Percentiles rank a stretch among this genome's conserved stretches.
These are phyloP conservation scores for Meloidogyne exigua DNA, from an alignment of 1,140 invertebrate genomes.

Conservation along the genomic window DNA sequence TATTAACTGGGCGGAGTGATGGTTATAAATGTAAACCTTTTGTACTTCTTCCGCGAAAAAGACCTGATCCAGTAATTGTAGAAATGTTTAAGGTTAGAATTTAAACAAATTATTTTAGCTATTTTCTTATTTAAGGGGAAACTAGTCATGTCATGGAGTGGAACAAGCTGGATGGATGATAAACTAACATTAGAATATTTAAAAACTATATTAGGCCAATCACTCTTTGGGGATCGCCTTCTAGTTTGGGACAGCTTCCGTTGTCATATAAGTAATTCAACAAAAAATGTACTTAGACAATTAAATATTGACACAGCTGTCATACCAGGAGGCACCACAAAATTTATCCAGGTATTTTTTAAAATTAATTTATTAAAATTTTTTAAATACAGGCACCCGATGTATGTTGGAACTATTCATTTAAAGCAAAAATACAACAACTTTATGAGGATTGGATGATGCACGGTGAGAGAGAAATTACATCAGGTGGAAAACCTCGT, in stretches of 20 bases:
- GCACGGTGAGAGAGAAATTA: no score
- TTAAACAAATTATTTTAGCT: no score
- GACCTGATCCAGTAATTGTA: neutral
- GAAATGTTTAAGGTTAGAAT: neutral
- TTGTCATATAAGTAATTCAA: conserved; percentile 6
- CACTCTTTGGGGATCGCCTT: conserved; percentile 17
- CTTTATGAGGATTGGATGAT: no score
- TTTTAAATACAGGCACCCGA: no score
- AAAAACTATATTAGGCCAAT: neutral
- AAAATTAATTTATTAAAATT: no score
- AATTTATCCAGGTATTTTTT: conserved; percentile 24
- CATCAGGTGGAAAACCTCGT: no score
- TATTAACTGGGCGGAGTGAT: neutral
- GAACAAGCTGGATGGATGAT: conserved; percentile 23
- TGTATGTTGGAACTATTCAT: no score
- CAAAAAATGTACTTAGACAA: conserved; percentile 1
- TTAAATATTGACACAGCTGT: conserved; percentile 5
- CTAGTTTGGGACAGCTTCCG: conserved; percentile 25
- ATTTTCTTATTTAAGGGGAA: conserved; percentile 9
- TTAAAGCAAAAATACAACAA: no score
- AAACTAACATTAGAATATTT: conserved; percentile 4
- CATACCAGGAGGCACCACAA: neutral
- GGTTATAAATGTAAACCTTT: conserved; percentile 6
- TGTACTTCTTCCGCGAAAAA: conserved; percentile 12
- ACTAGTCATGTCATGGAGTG: neutral